Evolutionary conservation across 1,140 invertebrate genomes (phyloP), one percentile per base, ranked within the genome.

Genomic region (Euura lappo): DNA sequence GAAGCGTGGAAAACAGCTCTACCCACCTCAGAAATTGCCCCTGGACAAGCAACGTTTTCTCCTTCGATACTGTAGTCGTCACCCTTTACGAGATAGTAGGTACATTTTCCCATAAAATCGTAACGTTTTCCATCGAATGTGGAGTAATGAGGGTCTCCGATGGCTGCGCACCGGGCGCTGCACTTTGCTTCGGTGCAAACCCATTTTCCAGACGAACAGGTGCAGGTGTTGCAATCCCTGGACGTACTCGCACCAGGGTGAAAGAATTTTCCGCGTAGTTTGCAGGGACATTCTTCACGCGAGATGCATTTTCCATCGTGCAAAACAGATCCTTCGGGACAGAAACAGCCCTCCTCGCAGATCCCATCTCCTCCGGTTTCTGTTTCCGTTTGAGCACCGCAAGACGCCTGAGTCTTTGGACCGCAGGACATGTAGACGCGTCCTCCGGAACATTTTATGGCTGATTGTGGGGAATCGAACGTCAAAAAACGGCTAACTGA

Each of bases 21-120:
- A 68, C 77, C 80, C 76, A 93, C 92, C 87, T 94, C 90, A 6
- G 93, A 94, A 64, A 95, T 92, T 42, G 92, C 89, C 3, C 94
- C 94, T 60, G 92, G 90, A 81, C 95, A 97, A 1, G 93, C 91
- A 0, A 94, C 91, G 81, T 97, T 97, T 85, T 97, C 95, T 1
- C 92, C 93, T 79, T 95, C 93, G 43, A 97, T 89, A 0, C 91
- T 92, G 76, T 94, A 90, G 76, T 93, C 91, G 0, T 88, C 79
- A 0, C 88, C 88, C 77, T 93, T 92, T 1, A 97, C 86, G 65
- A 98, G 83, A 79, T 94, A 93, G 81, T 97, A 97, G 0, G 92
- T 92, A 85, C 96, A 98, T 74, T 93, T 92, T 7, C 96, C 96
- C 94, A 96, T 96, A 83, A 97, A 97, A 84, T 97, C 93, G 82